Evolutionary conservation across 2,888 invertebrate genomes (phyloP), one percentile per base, ranked within the genome.

Genomic region (Dilophus febrilis): DNA sequence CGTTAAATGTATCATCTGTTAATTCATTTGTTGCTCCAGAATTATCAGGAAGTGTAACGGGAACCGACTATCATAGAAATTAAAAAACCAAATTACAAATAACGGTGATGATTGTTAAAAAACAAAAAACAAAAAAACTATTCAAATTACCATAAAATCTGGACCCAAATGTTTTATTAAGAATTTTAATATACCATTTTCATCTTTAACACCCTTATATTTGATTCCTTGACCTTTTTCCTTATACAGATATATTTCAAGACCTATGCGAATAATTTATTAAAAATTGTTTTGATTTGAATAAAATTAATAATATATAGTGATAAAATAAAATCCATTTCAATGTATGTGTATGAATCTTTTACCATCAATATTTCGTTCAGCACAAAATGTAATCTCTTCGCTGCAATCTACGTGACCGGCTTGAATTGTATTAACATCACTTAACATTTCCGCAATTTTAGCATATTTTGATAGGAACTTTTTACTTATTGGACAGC

Each of bases 1-100:
- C 72, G 45, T 77, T 74, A 53, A 86, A 84, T 44, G 72, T 81
- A 14, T 79, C 72, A 49, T 84, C 84, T 29, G 72, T 80, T 18
- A 88, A 65, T 51, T 83, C 80, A 13, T 75, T 65, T 49, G 85
- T 64, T 7, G 75, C 77, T 45, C 68, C 70, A 36, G 70, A 65
- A 35, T 71, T 61, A 49, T 71, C 69, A 0, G 77, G 74, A 26
- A 68, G 64, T 46, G 55, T 53, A 3, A 58, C 55, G 33, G 33
- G 11, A 38, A 33, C 27, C 5, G 26, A 16, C 38, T 38, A 13
- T 18, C n/a, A n/a, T n/a, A n/a, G n/a, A n/a, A n/a, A n/a, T n/a
- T n/a, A n/a, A n/a, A n/a, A n/a, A n/a, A n/a, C n/a, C n/a, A n/a
- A n/a, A n/a, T n/a, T n/a, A n/a, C n/a, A n/a, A n/a, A n/a, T n/a